A percentile compares a stretch with the other conserved stretches of the same genome.
These are phyloP conservation scores for Urosaurus nigricauda DNA, from an alignment of 2,797 vertebrate species.

Conservation along the genomic window DNA sequence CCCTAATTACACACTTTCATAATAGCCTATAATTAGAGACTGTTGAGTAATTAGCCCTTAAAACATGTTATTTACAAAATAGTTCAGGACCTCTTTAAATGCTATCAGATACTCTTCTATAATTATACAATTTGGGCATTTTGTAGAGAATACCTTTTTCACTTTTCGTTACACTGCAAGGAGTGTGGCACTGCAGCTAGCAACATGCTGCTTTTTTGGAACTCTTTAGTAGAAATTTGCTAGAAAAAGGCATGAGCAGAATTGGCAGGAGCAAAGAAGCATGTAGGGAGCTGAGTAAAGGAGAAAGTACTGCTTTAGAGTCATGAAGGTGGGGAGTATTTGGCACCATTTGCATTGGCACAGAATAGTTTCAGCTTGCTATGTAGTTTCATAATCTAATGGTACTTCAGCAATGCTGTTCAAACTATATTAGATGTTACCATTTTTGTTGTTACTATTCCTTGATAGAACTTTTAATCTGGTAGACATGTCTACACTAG, in stretches of 20 bases:
- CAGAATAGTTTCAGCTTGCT: background rate
- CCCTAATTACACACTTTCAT: slow-evolving; percentile 36
- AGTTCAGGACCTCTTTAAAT: slow-evolving; percentile 41
- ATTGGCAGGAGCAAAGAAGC: background rate
- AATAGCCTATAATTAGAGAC: slow-evolving; percentile 38
- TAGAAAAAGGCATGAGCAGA: background rate
- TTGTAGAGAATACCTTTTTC: background rate
- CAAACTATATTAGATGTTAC: background rate
- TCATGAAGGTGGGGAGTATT: background rate
- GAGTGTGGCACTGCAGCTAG: slow-evolving; percentile 9
- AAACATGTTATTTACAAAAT: slow-evolving; percentile 38
- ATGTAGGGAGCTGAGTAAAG: slow-evolving; percentile 29
- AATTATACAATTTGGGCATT: slow-evolving; percentile 39
- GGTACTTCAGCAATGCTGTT: slow-evolving; percentile 20
- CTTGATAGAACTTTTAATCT: background rate
- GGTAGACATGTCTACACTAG: background rate
- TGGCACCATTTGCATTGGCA: background rate
- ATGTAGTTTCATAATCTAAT: slow-evolving; percentile 11
- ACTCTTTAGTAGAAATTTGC: background rate
- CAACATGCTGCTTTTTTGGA: background rate
- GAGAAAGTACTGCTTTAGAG: background rate
- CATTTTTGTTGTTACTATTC: background rate
- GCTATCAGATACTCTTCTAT: slow-evolving; percentile 14
- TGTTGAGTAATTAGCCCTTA: slow-evolving; percentile 34
- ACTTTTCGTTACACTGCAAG: background rate